Conservation (phyloP, 2,113 vertebrate genomes). For the Rhea americana region DNA sequence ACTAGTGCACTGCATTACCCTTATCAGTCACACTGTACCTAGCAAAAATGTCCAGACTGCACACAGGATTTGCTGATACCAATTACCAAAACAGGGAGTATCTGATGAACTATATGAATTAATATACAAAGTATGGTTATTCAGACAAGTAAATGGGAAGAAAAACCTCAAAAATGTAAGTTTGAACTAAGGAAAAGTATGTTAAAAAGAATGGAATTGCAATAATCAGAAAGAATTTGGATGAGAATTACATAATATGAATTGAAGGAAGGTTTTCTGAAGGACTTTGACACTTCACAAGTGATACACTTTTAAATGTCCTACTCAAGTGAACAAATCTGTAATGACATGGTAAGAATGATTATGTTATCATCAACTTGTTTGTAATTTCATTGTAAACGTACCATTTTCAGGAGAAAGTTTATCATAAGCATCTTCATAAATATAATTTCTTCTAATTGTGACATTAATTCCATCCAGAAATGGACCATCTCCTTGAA, state of each 20-base stretch:
- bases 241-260: not conserved
- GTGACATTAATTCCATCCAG: constrained; percentile 95
- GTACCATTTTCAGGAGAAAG: constrained; percentile 97
- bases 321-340: not conserved
- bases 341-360: not conserved
- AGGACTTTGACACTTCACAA: not conserved
- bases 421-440: constrained; percentile 98
- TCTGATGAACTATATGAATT: not conserved
- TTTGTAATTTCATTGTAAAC: not conserved
- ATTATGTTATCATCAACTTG: not conserved
- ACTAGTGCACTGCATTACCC: not conserved
- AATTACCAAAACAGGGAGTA: not conserved
- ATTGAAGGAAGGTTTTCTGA: not conserved
- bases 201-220: not conserved
- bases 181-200: not conserved
- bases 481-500: constrained; percentile 96
- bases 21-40: not conserved
- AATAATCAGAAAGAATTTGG: not conserved
- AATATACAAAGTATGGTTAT: not conserved
- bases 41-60: not conserved
- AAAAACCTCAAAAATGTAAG: not conserved
- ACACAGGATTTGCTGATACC: not conserved
- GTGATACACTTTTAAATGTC: not conserved
- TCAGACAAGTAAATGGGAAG: not conserved
- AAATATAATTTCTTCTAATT: constrained; percentile 98